Percentiles rank a stretch among this genome's conserved stretches.
Evolutionary conservation across 2,797 vertebrate genomes (phyloP).

Genomic region (Nannoperca australis): DNA sequence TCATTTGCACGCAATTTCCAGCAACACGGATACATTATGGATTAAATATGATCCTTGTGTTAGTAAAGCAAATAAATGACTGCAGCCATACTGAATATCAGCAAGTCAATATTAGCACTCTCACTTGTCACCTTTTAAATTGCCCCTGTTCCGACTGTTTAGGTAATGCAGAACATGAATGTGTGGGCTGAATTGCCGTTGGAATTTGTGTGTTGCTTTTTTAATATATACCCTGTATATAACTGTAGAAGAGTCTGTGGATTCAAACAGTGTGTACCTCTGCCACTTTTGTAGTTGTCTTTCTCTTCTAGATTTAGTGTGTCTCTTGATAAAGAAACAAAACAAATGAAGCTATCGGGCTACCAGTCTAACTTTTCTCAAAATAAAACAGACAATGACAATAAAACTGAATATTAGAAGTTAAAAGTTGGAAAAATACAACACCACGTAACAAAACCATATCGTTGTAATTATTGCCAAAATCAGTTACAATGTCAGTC

Average conservation of each 20-base stretch:
- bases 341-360: too few species aligned
- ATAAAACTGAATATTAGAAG: not conserved
- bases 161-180: conserved; percentile 40
- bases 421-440: not conserved
- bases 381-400: not conserved
- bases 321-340: not conserved
- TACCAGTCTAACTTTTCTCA: too few species aligned
- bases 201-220: conserved; percentile 37
- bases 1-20: conserved; percentile 12
- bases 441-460: not conserved
- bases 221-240: conserved; percentile 29
- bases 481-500: not conserved
- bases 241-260: conserved; percentile 1
- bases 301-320: not conserved
- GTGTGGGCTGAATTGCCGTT: conserved; percentile 37
- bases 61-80: conserved; percentile 56
- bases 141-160: conserved; percentile 45
- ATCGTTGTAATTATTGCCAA: not conserved
- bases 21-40: conserved; percentile 30
- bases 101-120: conserved; percentile 64
- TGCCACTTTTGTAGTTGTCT: not conserved
- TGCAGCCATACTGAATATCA: conserved; percentile 44
- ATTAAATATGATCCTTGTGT: conserved; percentile 57
- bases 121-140: conserved; percentile 57
- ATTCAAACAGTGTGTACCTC: not conserved